A percentile compares a stretch with the other conserved stretches of the same genome.
Evolutionary conservation across 2,113 vertebrate species (phyloP).

Genomic region (Tragelaphus imberbis): DNA sequence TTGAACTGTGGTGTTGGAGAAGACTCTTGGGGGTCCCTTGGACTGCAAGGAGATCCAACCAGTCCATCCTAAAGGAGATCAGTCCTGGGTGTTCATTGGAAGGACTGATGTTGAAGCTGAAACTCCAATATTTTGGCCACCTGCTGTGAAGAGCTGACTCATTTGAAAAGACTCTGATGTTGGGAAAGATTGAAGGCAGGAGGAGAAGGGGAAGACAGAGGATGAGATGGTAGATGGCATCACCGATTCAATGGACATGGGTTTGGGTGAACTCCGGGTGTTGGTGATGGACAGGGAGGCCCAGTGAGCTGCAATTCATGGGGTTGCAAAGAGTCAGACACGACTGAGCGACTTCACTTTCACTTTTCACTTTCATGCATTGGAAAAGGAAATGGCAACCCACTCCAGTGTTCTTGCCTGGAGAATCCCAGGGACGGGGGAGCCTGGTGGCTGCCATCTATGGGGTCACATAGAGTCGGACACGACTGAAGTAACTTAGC

Average conservation of each 20-base stretch:
- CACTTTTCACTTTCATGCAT: no score
- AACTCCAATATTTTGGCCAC: neutral
- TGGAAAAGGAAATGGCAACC: no score
- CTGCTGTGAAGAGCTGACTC: neutral
- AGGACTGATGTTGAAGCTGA: neutral
- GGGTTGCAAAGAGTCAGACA: neutral
- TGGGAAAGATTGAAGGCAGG: neutral
- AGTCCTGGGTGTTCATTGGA: neutral
- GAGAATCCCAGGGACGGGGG: no score
- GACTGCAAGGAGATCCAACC: neutral
- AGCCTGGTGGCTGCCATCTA: neutral
- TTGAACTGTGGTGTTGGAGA: neutral
- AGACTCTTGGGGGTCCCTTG: neutral
- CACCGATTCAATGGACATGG: neutral
- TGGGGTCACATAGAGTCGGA: rapidly evolving
- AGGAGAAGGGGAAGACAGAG: neutral
- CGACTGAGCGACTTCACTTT: rapidly evolving
- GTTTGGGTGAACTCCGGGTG: neutral
- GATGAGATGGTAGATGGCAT: neutral
- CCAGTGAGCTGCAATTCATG: rapidly evolving
- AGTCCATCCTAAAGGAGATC: neutral
- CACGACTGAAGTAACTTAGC: neutral
- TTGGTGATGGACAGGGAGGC: neutral
- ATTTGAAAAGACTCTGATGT: neutral
- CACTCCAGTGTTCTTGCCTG: no score